Evolutionary conservation across 1,140 invertebrate genomes (phyloP).

Genomic region (Neodiprion virginianus): DNA sequence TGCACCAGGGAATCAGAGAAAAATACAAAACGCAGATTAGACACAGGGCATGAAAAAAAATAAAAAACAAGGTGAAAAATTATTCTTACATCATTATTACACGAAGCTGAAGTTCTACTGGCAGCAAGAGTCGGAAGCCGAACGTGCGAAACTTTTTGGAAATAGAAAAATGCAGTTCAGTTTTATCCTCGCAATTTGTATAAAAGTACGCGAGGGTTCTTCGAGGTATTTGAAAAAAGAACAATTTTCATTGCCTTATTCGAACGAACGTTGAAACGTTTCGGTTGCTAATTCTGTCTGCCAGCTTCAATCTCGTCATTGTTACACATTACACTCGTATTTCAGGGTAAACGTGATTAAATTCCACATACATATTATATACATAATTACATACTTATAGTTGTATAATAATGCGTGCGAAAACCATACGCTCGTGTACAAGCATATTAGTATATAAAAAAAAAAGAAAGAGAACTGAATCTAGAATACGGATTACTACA

Average conservation of each 20-base stretch:
- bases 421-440: constrained; percentile 17
- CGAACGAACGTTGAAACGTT: not conserved
- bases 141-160: no score
- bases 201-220: constrained; percentile 13
- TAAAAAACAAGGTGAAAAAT: no score
- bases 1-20: constrained; percentile 46
- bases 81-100: no score
- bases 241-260: not conserved
- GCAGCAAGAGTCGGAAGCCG: no score
- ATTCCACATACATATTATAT: no score
- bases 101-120: no score
- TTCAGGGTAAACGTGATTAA: no score
- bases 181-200: no score
- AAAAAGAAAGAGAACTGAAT: constrained; percentile 13
- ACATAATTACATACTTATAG: no score
- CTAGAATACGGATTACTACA: constrained; percentile 11
- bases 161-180: no score
- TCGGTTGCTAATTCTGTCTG: constrained; percentile 4
- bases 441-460: constrained; percentile 17
- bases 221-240: not conserved
- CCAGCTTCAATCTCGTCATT: constrained; percentile 8
- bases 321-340: no score
- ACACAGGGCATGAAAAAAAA: not conserved
- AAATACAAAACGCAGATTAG: not conserved
- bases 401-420: not conserved